These are phyloP conservation scores for Cotesia congregata DNA, from an alignment of 2,888 invertebrate species.

Conservation along the genomic window DNA sequence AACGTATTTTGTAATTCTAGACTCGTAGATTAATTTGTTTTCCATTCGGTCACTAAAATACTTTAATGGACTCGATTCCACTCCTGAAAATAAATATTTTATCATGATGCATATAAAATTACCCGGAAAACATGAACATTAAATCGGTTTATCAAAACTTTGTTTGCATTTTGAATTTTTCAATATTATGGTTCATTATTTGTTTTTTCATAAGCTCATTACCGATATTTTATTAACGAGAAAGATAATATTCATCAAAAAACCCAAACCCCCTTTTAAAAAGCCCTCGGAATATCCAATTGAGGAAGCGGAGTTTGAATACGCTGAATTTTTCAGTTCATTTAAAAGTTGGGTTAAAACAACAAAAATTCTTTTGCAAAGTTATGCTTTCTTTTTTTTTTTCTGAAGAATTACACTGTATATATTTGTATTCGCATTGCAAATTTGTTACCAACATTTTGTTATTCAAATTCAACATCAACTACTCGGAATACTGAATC, in stretches of 20 bases:
- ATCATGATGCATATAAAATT: not conserved
- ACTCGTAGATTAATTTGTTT: not conserved
- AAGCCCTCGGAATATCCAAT: not conserved
- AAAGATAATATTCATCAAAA: not conserved
- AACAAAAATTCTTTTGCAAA: no score
- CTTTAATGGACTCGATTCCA: not conserved
- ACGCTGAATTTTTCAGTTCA: not conserved
- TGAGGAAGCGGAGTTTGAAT: not conserved
- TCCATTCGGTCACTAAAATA: not conserved
- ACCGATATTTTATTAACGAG: not conserved
- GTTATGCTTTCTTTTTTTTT: not conserved
- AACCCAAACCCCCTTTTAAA: not conserved
- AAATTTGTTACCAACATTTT: not conserved
- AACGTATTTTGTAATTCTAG: not conserved
- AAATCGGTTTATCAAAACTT: no score
- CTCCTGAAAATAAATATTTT: not conserved
- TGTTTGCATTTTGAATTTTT: not conserved
- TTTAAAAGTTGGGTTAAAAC: not conserved
- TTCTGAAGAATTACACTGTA: not conserved
- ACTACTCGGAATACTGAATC: not conserved
- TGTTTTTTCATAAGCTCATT: not conserved
- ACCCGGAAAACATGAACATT: not conserved
- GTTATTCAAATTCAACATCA: not conserved
- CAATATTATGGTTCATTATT: not conserved
- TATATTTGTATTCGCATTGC: conserved; percentile 1